Conservation (phyloP, 2,113 vertebrate genomes). For the Hydrochoerus hydrochaeris region DNA sequence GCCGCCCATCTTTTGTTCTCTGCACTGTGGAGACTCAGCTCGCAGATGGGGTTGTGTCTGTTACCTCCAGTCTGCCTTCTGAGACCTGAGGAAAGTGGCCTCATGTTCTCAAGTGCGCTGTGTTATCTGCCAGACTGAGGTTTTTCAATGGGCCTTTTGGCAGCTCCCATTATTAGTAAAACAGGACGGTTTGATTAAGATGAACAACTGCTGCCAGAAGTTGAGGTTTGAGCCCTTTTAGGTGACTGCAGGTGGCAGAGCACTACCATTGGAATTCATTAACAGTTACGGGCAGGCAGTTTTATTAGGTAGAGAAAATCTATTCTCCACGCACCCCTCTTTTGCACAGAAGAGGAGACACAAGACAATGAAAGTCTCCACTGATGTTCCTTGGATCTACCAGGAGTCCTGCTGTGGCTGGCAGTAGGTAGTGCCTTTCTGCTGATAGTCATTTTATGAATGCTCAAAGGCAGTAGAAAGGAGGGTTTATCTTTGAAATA, state of each 20-base stretch:
- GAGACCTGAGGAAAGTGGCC: background rate
- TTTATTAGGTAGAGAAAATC: background rate
- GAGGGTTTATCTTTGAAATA: background rate
- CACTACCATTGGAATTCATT: background rate
- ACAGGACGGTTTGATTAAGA: conserved; percentile 54
- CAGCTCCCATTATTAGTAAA: conserved; percentile 60
- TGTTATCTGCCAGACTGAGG: conserved; percentile 50
- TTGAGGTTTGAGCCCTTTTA: background rate
- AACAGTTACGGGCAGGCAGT: fast-evolving
- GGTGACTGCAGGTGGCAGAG: background rate
- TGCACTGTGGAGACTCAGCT: conserved; percentile 12
- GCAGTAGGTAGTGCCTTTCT: background rate
- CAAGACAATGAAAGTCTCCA: background rate
- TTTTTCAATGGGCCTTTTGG: conserved; percentile 33
- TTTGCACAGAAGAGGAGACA: background rate
- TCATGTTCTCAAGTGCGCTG: fast-evolving
- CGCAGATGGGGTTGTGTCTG: conserved; percentile 30
- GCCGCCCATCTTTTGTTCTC: background rate
- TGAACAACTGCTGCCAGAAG: conserved; percentile 36
- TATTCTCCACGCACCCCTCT: background rate
- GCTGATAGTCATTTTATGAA: background rate
- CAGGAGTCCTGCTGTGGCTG: background rate
- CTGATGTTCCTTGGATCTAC: background rate
- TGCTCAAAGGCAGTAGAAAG: background rate
- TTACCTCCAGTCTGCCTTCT: background rate